A percentile compares a stretch with the other conserved stretches of the same genome.
Evolutionary conservation across 2,888 invertebrate species (phyloP).

Genomic region (Galerucella calmariensis): DNA sequence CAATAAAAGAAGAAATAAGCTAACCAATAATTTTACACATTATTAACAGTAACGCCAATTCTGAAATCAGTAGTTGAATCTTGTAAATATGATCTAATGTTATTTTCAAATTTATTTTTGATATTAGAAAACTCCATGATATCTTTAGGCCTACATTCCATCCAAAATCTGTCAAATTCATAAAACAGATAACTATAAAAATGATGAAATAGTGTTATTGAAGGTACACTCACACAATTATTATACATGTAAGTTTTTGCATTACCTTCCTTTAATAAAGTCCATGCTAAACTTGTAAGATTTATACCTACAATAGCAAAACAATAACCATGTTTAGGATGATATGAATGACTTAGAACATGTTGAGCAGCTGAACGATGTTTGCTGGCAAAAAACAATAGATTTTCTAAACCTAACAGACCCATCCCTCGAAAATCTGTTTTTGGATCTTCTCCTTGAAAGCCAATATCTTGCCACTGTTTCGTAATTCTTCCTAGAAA

Average conservation of each 20-base stretch:
- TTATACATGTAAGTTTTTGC: conserved; percentile 95
- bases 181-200: conserved; percentile 94
- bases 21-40: conserved; percentile 65
- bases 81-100: conserved; percentile 74
- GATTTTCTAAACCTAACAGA: conserved; percentile 89
- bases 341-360: conserved; percentile 87
- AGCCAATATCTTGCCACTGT: conserved; percentile 96
- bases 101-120: conserved; percentile 84
- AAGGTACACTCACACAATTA: conserved; percentile 74
- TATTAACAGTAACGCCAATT: conserved; percentile 83
- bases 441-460: conserved; percentile 98
- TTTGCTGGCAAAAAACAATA: conserved; percentile 86
- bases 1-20: not conserved
- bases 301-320: conserved; percentile 96
- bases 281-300: conserved; percentile 90
- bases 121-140: conserved; percentile 96
- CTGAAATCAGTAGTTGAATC: conserved; percentile 79
- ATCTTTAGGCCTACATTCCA: conserved; percentile 87
- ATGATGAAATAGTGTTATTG: conserved; percentile 85
- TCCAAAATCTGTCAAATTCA: conserved; percentile 96
- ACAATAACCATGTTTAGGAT: conserved; percentile 89
- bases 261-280: conserved; percentile 80
- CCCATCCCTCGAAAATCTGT: conserved; percentile 99
- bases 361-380: conserved; percentile 83
- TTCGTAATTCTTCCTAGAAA: conserved; percentile 76